Percentiles rank a stretch among this genome's conserved stretches.
phyloP scores from a whole-genome alignment of 2,113 vertebrate species.

The Microtus montanus region DNA sequence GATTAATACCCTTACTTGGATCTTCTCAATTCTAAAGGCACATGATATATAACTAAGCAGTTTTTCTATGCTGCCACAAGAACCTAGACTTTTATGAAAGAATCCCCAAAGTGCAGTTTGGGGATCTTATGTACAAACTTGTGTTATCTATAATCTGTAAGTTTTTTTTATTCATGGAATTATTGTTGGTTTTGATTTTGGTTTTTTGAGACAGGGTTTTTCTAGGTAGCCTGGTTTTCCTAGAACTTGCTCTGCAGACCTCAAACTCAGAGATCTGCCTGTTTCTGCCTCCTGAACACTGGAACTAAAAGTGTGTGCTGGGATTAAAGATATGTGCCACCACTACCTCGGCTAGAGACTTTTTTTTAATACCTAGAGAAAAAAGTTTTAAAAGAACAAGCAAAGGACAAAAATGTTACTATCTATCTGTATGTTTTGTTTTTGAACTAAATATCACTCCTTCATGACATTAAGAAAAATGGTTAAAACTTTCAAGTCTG shows the following conservation, averaged over 20 bases:
- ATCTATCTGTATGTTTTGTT: constrained; percentile 27
- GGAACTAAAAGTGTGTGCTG: not conserved
- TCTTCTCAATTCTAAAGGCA: constrained; percentile 30
- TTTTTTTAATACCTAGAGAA: not conserved
- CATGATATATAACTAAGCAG: not conserved
- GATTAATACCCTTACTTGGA: not conserved
- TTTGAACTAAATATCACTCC: constrained; percentile 47
- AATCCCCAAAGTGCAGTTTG: not conserved
- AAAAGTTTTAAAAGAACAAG: not conserved
- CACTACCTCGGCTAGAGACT: not conserved
- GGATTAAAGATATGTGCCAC: not conserved
- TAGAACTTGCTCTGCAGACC: not conserved
- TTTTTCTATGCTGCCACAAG: not conserved
- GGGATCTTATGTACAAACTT: not conserved
- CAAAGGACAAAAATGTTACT: not conserved
- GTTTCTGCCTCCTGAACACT: not conserved
- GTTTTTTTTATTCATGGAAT: not conserved
- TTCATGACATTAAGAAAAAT: constrained; percentile 26
- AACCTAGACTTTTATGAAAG: not conserved
- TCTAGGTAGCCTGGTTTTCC: not conserved
- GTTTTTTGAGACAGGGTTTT: not conserved
- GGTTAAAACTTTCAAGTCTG: not conserved
- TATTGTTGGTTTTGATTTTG: not conserved
- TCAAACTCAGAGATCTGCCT: not conserved
- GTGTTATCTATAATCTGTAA: not conserved